Evolutionary conservation across 1,140 invertebrate species (phyloP).

Genomic region (Antheraea mylitta): DNA sequence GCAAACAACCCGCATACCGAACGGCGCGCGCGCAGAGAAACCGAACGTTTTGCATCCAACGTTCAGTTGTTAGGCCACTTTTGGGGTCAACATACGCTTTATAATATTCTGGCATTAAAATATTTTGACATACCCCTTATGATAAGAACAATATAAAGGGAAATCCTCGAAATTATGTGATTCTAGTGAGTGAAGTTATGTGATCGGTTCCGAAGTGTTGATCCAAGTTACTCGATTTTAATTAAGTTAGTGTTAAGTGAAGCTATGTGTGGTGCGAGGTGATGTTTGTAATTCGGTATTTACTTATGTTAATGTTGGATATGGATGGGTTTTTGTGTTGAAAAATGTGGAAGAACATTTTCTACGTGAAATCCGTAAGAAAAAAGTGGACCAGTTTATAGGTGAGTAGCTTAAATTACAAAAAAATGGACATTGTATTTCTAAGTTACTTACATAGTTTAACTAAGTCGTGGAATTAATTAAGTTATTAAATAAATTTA

Average conservation of each 20-base stretch:
- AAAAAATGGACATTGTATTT: too few species aligned
- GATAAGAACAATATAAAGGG: background rate
- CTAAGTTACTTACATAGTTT: too few species aligned
- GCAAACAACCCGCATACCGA: constrained; percentile 56
- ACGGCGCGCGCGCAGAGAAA: constrained; percentile 59
- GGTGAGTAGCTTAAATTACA: constrained; percentile 34
- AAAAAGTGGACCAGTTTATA: constrained; percentile 64
- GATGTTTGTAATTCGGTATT: constrained; percentile 19
- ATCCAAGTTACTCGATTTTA: constrained; percentile 17
- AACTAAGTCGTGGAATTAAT: too few species aligned
- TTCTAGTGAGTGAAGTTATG: constrained; percentile 20
- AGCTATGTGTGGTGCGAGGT: constrained; percentile 30
- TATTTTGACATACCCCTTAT: constrained; percentile 31
- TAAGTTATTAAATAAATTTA: too few species aligned
- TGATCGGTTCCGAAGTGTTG: constrained; percentile 18
- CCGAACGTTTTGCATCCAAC: constrained; percentile 68
- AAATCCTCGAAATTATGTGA: constrained; percentile 24
- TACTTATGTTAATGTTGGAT: constrained; percentile 30
- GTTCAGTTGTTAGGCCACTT: constrained; percentile 68
- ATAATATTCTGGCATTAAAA: constrained; percentile 38
- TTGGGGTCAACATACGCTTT: constrained; percentile 73
- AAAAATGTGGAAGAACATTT: constrained; percentile 68
- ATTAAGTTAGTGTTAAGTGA: constrained; percentile 31
- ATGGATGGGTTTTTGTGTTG: constrained; percentile 51
- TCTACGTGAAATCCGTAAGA: constrained; percentile 67